Base-by-base conservation (phyloP, 2,797 vertebrate species). In the Octomys mimax region DNA sequence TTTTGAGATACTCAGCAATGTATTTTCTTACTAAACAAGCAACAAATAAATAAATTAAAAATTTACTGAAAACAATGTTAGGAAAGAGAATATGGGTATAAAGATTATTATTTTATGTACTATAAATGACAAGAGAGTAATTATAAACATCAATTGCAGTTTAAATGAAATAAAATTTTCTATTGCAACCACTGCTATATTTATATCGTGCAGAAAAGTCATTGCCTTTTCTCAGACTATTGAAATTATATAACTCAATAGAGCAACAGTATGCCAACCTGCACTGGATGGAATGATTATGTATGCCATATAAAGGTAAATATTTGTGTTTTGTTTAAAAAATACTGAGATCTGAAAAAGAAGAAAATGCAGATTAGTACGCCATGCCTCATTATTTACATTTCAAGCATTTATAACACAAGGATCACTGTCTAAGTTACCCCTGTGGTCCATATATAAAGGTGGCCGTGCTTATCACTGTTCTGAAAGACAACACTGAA, bases 321-420 rank as follows among this genome's bases (percentile, higher is more conserved):
- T 46, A 75, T 73, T 94, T 94, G 6, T 68, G 33, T 8, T 70
- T 54, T 46, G 26, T 90, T 13, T 83, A 36, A 94, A 82, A 91
- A 89, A 54, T 59, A 66, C 14, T 85, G 73, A 64, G 2, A 1
- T 62, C 28, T 84, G 92, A 86, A 33, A 11, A 87, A 71, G 22
- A 64, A 70, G 52, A 79, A 79, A 52, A 61, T 70, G 3, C 12
- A 87, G 66, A 79, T 42, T 64, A 87, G 39, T 49, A 61, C 2
- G 52, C 7, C 62, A 26, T 26, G 26, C 62, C 36, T 77, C 49
- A 64, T 31, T 85, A 52, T 85, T 92, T 88, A 86, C 61, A 85
- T 93, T 94, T 64, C 22, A 54, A 68, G 5, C 5, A 90, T 62
- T 84, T 81, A 13, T 84, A 66, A 14, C 68, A 21, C 54, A 85